Conservation (phyloP, 2,888 invertebrate species). For the Rhagonycha lutea region DNA sequence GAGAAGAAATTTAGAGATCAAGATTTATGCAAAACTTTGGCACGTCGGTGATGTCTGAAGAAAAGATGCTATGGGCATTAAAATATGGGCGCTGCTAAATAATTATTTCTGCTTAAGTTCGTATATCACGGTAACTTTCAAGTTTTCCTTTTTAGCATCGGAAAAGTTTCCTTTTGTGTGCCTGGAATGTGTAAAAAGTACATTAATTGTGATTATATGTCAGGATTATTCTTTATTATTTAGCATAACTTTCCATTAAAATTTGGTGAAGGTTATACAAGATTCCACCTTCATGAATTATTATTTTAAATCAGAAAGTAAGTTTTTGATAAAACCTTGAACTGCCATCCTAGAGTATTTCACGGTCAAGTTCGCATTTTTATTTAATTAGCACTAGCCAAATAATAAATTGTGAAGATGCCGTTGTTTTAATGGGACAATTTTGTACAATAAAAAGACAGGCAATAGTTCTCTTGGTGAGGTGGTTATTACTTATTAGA, state of each 20-base stretch:
- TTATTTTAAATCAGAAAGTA: neutral
- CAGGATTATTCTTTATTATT: neutral
- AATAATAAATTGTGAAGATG: neutral
- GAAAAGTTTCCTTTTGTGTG: neutral
- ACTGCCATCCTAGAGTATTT: neutral
- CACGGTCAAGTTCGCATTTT: neutral
- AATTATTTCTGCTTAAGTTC: neutral
- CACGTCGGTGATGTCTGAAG: neutral
- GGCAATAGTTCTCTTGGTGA: neutral
- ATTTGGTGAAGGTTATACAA: neutral
- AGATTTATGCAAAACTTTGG: neutral
- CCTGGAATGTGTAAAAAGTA: neutral
- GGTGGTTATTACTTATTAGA: too few species aligned
- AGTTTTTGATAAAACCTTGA: neutral
- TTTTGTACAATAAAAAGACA: neutral
- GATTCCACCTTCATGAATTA: neutral
- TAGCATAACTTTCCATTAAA: neutral
- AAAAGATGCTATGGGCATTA: neutral
- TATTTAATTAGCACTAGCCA: neutral
- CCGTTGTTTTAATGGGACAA: neutral
- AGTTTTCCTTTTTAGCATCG: neutral
- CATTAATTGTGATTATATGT: neutral
- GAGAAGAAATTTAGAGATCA: too few species aligned
- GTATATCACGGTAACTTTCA: neutral
- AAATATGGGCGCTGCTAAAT: neutral